A percentile compares a stretch with the other conserved stretches of the same genome.
These are phyloP conservation scores for Thecocarcelia acutangulata DNA, from an alignment of 2,888 invertebrate species.

Conservation along the genomic window DNA sequence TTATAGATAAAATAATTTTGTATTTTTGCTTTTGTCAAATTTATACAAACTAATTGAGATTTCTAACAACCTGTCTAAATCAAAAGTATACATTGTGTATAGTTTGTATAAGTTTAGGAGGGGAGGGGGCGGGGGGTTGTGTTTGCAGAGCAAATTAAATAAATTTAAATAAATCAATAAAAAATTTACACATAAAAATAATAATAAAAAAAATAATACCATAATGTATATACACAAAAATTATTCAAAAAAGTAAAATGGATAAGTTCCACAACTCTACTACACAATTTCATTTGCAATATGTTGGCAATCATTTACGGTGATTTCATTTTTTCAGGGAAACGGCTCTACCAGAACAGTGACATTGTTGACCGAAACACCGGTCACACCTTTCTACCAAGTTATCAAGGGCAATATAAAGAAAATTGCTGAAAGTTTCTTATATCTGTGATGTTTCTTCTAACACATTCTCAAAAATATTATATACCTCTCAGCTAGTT, in stretches of 20 bases:
- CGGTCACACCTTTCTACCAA: too few relatives aligned
- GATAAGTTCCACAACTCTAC: too few relatives aligned
- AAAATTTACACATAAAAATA: conserved; percentile 34
- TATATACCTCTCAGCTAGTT: too few relatives aligned
- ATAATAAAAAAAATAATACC: conserved; percentile 52
- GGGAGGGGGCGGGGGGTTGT: background rate
- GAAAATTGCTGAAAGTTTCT: too few relatives aligned
- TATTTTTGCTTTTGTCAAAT: conserved; percentile 1
- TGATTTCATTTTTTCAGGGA: too few relatives aligned
- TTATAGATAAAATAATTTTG: conserved; percentile 26
- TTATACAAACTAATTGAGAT: conserved; percentile 57
- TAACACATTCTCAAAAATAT: too few relatives aligned
- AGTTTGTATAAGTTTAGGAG: background rate
- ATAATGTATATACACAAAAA: conserved; percentile 44
- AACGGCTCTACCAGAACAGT: too few relatives aligned
- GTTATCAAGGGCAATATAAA: too few relatives aligned
- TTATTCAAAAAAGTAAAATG: background rate
- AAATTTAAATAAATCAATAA: conserved; percentile 22
- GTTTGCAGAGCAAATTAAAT: conserved; percentile 10
- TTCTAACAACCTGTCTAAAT: conserved; percentile 37
- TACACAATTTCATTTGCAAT: too few relatives aligned
- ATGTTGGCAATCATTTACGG: too few relatives aligned
- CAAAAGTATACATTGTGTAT: conserved; percentile 43
- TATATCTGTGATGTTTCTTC: too few relatives aligned
- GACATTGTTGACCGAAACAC: too few relatives aligned